Percentiles rank a stretch among this genome's conserved stretches.
These are phyloP conservation scores for Charina bottae DNA, from an alignment of 2,113 vertebrate genomes.

Conservation along the genomic window DNA sequence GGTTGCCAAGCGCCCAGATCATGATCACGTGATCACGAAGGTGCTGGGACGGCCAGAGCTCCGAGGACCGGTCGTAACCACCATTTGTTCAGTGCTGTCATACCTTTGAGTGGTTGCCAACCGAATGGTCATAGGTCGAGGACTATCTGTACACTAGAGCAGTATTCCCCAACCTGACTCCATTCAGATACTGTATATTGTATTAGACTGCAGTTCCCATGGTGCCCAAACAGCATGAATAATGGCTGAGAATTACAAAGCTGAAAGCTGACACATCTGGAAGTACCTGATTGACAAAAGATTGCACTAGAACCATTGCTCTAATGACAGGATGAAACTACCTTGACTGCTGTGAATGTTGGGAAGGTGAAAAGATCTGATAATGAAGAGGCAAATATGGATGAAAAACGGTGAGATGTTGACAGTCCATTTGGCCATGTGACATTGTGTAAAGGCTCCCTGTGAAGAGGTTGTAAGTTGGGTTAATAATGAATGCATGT, in stretches of 20 bases:
- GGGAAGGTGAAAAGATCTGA: neutral
- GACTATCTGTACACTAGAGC: neutral
- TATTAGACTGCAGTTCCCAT: neutral
- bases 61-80: neutral
- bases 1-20: no score
- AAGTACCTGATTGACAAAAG: neutral
- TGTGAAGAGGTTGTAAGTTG: neutral
- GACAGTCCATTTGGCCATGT: neutral
- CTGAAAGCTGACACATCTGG: neutral
- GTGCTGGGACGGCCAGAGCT: neutral
- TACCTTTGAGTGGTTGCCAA: neutral
- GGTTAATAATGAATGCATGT: rapidly evolving
- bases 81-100: neutral
- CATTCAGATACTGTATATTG: neutral
- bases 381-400: slow-evolving; percentile 3
- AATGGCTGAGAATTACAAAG: neutral
- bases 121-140: neutral
- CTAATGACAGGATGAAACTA: neutral
- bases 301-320: neutral
- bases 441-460: neutral
- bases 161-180: neutral
- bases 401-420: neutral
- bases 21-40: no score
- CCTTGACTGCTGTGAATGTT: rapidly evolving
- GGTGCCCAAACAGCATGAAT: neutral